These are phyloP conservation scores for Calephelis perditalis DNA, from an alignment of 2,888 invertebrate genomes.

Conservation along the genomic window DNA sequence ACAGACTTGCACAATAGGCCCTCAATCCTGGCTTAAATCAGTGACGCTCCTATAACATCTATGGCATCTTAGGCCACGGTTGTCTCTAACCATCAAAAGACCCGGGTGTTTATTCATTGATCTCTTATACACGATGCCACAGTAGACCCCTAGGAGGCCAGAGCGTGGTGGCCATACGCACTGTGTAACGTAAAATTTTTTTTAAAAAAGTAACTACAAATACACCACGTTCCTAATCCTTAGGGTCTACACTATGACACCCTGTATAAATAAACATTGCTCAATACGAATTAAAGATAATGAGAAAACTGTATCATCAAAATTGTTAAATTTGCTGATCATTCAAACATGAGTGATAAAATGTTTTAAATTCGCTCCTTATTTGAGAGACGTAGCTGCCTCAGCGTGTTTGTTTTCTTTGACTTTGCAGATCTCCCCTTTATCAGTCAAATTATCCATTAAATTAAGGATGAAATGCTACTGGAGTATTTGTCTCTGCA, in stretches of 20 bases:
- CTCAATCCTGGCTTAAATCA: too few relatives aligned
- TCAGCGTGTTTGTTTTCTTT: constrained; percentile 7
- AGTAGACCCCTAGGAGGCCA: too few relatives aligned
- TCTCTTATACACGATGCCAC: too few relatives aligned
- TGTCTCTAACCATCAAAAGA: too few relatives aligned
- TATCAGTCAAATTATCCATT: not conserved
- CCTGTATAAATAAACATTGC: not conserved
- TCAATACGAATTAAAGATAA: not conserved
- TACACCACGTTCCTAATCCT: not conserved
- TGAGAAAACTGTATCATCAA: not conserved
- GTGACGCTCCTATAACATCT: too few relatives aligned
- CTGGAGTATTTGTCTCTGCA: not conserved
- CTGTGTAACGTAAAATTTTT: too few relatives aligned
- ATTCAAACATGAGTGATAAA: not conserved
- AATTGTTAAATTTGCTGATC: not conserved
- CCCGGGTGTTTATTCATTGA: too few relatives aligned
- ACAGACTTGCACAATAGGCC: too few relatives aligned
- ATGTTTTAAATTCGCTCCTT: constrained; percentile 4
- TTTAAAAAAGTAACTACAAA: too few relatives aligned
- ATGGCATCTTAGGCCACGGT: too few relatives aligned
- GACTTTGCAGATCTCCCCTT: not conserved
- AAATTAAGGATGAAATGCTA: not conserved
- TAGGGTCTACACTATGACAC: not conserved
- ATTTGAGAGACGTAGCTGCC: not conserved
- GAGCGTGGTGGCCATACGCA: too few relatives aligned